Base-by-base conservation (phyloP, 2,888 invertebrate genomes). In the Stenoptilia bipunctidactyla region DNA sequence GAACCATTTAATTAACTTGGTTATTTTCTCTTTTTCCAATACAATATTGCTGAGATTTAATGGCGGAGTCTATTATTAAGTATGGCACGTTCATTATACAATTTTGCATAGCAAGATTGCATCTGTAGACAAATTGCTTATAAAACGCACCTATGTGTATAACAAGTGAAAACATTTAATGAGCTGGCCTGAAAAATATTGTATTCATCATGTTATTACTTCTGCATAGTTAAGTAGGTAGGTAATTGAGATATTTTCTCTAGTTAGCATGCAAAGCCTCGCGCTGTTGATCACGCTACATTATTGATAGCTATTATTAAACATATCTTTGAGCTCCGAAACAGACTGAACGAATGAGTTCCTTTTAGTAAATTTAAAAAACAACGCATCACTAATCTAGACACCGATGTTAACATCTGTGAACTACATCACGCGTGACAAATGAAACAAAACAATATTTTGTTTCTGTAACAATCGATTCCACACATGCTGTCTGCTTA, bases 1-100 rank as follows among this genome's bases (percentile, higher is more conserved):
- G 66, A 55, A 52, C 64, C 46, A 55, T 63, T 66, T 79, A 73
- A 76, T 79, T 75, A 75, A 66, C 58, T 58, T 49, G 58, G 61
- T 44, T 43, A 45, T 45, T 49, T 49, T 56, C 50, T 48, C 30
- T 30, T 30, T 20, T 12, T 30, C 30, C 30, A 30, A 30, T 30
- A 30, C 30, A 3, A n/a, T 3, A 30, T 25, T 20, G 20, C 20
- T 8, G 20, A 20, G 30, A 30, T 8, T 8, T n/a, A 30, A 8
- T 30, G 30, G 6, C 30, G 8, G 20, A 3, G 20, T 20, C 20
- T 20, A 20, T 20, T 20, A 20, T 20, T 20, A 20, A n/a, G n/a
- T n/a, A n/a, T n/a, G n/a, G n/a, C n/a, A n/a, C n/a, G n/a, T n/a
- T n/a, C n/a, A n/a, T n/a, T n/a, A n/a, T n/a, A n/a, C n/a, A n/a